phyloP scores from a whole-genome alignment of 2,797 vertebrate genomes.

The Prunella strophiata region DNA sequence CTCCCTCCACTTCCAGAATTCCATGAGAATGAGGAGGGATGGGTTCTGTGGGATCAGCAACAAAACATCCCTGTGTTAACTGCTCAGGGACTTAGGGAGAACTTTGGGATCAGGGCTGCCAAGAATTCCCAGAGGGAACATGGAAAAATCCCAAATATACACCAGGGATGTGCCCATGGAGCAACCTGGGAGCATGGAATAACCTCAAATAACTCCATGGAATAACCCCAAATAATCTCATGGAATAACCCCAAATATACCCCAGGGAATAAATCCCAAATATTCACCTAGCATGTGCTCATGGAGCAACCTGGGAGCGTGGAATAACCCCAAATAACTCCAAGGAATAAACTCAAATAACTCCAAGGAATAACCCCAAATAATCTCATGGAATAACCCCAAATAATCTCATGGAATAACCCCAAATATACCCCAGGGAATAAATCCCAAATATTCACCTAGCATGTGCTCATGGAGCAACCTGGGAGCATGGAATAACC shows the following conservation, averaged over 20 bases:
- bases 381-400: neutral
- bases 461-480: neutral
- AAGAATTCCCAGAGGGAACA: neutral
- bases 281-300: neutral
- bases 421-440: neutral
- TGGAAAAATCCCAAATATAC: fast-evolving
- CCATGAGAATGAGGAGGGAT: neutral
- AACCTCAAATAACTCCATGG: too few species aligned
- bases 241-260: neutral
- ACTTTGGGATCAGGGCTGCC: neutral
- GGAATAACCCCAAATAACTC: neutral
- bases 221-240: too few species aligned
- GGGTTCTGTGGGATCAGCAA: neutral
- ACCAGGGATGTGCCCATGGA: fast-evolving
- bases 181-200: neutral
- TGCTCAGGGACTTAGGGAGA: neutral
- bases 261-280: neutral
- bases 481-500: neutral
- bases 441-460: neutral
- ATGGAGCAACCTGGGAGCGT: too few species aligned
- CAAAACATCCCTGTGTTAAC: neutral
- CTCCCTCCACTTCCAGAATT: neutral
- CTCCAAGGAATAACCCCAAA: neutral
- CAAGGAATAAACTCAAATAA: too few species aligned
- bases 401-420: neutral